phyloP scores from a whole-genome alignment of 92 coral and sea anemone genomes.

The Heteractis magnifica region DNA sequence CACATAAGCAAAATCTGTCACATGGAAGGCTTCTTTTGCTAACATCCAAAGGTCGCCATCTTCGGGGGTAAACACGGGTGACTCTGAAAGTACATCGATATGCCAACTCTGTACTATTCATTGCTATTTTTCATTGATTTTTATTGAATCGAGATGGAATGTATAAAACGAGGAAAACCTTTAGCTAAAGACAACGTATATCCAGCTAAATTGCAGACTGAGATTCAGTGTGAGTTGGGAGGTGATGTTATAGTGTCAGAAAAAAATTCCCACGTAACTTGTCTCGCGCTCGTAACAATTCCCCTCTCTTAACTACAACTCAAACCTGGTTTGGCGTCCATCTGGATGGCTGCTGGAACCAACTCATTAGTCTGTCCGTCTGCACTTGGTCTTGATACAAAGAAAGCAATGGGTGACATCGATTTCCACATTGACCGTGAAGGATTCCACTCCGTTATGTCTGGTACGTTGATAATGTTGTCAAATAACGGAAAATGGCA shows the following conservation, averaged over 20 bases:
- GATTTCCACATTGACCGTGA: slow-evolving; percentile 73
- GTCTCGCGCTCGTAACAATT: too few relatives aligned
- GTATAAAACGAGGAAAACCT: too few relatives aligned
- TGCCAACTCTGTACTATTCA: too few relatives aligned
- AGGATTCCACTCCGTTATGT: slow-evolving; percentile 67
- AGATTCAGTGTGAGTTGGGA: too few relatives aligned
- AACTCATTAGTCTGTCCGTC: slow-evolving; percentile 49
- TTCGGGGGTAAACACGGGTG: slow-evolving; percentile 78
- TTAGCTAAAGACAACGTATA: too few relatives aligned
- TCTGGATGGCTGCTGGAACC: slow-evolving; percentile 77
- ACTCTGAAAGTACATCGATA: slow-evolving; percentile 43
- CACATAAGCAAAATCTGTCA: slow-evolving; percentile 88
- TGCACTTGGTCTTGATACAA: slow-evolving; percentile 60
- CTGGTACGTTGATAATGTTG: slow-evolving; percentile 60
- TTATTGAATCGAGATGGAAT: too few relatives aligned
- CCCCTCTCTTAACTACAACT: not conserved
- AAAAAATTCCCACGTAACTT: too few relatives aligned
- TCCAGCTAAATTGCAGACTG: too few relatives aligned
- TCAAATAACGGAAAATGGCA: slow-evolving; percentile 70
- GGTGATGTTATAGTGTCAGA: too few relatives aligned
- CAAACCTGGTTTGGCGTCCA: slow-evolving; percentile 61
- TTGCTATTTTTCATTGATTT: too few relatives aligned
- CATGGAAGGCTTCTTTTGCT: slow-evolving; percentile 82
- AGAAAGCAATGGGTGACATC: slow-evolving; percentile 75
- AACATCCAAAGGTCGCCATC: slow-evolving; percentile 86